A percentile compares a stretch with the other conserved stretches of the same genome.
phyloP scores from a whole-genome alignment of 1,140 invertebrate species.

The Drosophila virilis region DNA sequence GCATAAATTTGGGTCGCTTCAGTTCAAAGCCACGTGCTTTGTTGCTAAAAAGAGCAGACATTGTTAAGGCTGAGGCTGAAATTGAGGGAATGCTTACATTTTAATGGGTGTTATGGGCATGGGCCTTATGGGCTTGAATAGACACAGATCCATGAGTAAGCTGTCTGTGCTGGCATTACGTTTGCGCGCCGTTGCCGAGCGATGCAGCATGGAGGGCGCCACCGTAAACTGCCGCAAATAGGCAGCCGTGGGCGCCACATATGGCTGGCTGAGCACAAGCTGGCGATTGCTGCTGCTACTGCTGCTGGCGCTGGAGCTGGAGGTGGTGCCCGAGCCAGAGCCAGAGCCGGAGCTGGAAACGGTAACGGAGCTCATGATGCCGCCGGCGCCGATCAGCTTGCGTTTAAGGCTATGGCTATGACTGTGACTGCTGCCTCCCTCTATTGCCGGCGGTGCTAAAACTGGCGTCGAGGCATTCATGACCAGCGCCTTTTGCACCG shows the following conservation, averaged over 20 bases:
- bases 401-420: slow-evolving; percentile 38
- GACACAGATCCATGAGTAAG: slow-evolving; percentile 86
- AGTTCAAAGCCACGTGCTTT: slow-evolving; percentile 73
- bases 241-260: slow-evolving; percentile 51
- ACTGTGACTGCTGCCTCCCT: too few relatives aligned
- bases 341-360: slow-evolving; percentile 22
- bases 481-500: slow-evolving; percentile 84
- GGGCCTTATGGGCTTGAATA: slow-evolving; percentile 86
- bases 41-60: slow-evolving; percentile 40
- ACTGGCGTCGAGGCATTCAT: slow-evolving; percentile 58
- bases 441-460: slow-evolving; percentile 2
- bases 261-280: slow-evolving; percentile 15
- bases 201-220: slow-evolving; percentile 67
- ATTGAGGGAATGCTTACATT: slow-evolving; percentile 49
- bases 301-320: slow-evolving; percentile 16
- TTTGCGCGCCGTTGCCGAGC: slow-evolving; percentile 64
- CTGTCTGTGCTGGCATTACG: slow-evolving; percentile 85
- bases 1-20: slow-evolving; percentile 67
- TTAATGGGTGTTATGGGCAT: slow-evolving; percentile 84
- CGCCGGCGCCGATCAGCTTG: slow-evolving; percentile 59
- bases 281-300: slow-evolving; percentile 21
- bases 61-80: not conserved
- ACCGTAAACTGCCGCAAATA: slow-evolving; percentile 62
- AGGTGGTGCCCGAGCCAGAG: slow-evolving; percentile 14
- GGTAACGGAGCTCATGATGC: slow-evolving; percentile 48